phyloP scores from a whole-genome alignment of 2,113 vertebrate genomes.

The Strix aluco region DNA sequence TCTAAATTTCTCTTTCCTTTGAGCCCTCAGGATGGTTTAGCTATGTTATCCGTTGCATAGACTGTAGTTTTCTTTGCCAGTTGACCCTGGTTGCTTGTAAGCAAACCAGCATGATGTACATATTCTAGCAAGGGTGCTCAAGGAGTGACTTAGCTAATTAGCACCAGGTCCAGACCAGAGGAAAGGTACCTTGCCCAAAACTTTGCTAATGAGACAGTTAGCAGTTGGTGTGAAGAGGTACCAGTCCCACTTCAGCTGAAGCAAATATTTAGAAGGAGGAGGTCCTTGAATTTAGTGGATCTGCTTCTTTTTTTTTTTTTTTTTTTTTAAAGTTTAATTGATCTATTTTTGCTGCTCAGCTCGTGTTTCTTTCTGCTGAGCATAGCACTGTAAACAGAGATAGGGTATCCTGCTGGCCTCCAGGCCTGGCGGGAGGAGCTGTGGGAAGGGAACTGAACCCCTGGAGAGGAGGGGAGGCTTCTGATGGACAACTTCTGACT shows the following conservation, averaged over 20 bases:
- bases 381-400: not conserved
- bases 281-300: not conserved
- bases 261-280: not conserved
- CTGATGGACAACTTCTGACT: not conserved
- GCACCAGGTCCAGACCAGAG: not conserved
- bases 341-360: not conserved
- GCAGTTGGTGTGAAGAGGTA: not conserved
- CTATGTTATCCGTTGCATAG: not conserved
- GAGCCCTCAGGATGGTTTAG: not conserved
- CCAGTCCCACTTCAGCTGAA: not conserved
- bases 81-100: not conserved
- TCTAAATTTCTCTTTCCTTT: not conserved
- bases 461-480: not conserved
- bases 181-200: no score
- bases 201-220: not conserved
- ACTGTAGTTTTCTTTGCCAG: not conserved
- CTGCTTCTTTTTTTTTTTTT: not conserved
- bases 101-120: rapidly evolving
- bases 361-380: not conserved
- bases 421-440: not conserved
- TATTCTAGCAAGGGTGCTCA: not conserved
- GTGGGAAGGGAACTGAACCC: not conserved
- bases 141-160: not conserved
- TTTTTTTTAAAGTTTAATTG: not conserved
- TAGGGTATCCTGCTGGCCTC: not conserved